Conservation (phyloP, 2,888 invertebrate genomes). For the Muschampia plurimacula region DNA sequence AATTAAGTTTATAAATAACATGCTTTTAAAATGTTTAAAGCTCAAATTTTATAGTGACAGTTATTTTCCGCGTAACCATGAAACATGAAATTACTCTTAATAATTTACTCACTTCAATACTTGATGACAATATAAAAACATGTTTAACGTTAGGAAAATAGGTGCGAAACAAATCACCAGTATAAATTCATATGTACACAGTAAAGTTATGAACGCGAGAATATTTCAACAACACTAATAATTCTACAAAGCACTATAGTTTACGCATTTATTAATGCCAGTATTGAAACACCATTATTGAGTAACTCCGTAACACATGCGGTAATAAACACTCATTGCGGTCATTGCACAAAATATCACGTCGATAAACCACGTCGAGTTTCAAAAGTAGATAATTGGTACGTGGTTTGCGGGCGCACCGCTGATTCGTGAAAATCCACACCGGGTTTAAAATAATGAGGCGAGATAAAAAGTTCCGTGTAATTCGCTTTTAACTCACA, state of each 20-base stretch:
- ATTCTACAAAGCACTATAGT: conserved; percentile 4
- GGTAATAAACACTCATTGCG: conserved; percentile 34
- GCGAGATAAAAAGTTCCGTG: conserved; percentile 15
- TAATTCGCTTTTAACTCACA: conserved; percentile 51
- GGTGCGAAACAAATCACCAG: background rate
- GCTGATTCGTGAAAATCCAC: conserved; percentile 55
- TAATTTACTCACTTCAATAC: too few species aligned
- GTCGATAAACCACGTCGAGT: conserved; percentile 30
- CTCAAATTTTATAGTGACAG: too few species aligned
- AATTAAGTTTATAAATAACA: too few species aligned
- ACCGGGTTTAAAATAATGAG: conserved; percentile 33
- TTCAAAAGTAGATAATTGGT: conserved; percentile 52
- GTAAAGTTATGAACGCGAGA: background rate
- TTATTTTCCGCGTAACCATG: too few species aligned
- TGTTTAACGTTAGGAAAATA: too few species aligned
- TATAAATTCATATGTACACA: background rate
- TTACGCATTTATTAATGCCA: conserved; percentile 3
- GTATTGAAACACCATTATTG: conserved; percentile 4
- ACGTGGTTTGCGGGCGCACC: conserved; percentile 57
- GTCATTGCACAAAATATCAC: conserved; percentile 32
- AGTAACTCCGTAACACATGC: conserved; percentile 9
- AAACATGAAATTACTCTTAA: too few species aligned
- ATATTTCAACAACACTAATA: conserved; percentile 12
- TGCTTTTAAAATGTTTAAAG: too few species aligned
- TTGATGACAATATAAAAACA: too few species aligned